Evolutionary conservation across 2,888 invertebrate genomes (phyloP).

Genomic region (Mythimna pallens): DNA sequence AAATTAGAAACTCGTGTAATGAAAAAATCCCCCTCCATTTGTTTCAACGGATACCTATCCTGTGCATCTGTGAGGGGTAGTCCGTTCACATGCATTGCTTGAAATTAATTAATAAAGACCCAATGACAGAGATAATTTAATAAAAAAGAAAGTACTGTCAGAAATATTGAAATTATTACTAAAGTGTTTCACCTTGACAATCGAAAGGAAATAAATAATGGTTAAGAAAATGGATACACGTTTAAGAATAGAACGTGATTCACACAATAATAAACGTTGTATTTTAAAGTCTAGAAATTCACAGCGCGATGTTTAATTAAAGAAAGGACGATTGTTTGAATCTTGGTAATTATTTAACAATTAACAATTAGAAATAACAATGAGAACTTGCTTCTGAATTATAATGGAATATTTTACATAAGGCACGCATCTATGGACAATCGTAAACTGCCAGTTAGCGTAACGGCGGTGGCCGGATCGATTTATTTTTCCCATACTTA

Average conservation of each 20-base stretch:
- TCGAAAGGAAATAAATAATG: conserved; percentile 4
- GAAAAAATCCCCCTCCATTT: conserved; percentile 76
- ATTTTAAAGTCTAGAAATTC: conserved; percentile 13
- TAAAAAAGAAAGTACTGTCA: background rate
- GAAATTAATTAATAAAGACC: conserved; percentile 62
- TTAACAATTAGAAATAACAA: conserved; percentile 2
- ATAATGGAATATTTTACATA: background rate
- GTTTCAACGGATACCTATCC: conserved; percentile 74
- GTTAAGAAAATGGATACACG: background rate
- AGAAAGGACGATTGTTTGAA: conserved; percentile 33
- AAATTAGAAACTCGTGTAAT: conserved; percentile 71
- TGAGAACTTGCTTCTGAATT: background rate
- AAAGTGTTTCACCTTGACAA: conserved; percentile 3
- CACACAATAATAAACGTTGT: conserved; percentile 13
- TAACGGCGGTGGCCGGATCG: conserved; percentile 66
- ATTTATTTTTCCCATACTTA: conserved; percentile 62
- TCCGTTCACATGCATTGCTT: conserved; percentile 66
- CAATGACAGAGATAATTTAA: background rate
- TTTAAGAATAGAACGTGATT: conserved; percentile 8
- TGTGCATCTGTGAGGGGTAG: conserved; percentile 63
- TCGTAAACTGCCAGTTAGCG: conserved; percentile 34
- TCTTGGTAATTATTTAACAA: conserved; percentile 8
- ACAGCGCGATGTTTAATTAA: conserved; percentile 10
- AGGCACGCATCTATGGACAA: conserved; percentile 11
- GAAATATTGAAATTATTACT: background rate